These are phyloP conservation scores for Suncus etruscus DNA, from an alignment of 2,113 vertebrate species.

Conservation along the genomic window DNA sequence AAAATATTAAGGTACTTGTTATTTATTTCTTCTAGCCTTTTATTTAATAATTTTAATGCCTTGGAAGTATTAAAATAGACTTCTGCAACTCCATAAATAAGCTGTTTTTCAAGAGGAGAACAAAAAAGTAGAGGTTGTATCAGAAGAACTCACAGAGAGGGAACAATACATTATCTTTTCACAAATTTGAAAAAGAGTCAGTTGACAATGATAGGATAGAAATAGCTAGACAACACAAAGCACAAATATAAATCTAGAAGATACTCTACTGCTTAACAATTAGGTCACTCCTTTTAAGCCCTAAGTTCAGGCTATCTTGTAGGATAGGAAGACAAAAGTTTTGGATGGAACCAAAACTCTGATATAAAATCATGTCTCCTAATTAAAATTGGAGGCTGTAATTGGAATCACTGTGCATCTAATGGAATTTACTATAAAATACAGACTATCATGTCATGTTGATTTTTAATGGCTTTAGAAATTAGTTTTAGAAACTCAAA, in stretches of 20 bases:
- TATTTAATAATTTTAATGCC: not conserved
- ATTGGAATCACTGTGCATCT: not conserved
- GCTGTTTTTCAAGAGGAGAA: conserved; percentile 6
- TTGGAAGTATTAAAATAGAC: conserved; percentile 22
- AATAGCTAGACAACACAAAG: no score
- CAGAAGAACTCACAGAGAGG: no score
- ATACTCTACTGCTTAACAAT: no score
- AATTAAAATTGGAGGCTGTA: not conserved
- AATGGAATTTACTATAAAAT: not conserved
- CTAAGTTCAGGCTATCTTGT: no score
- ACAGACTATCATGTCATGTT: not conserved
- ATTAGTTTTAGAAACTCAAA: not conserved
- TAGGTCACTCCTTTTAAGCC: no score
- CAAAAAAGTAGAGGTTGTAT: no score
- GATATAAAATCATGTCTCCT: not conserved
- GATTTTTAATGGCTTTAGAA: not conserved
- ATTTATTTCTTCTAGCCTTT: conserved; percentile 38
- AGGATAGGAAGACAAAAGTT: no score
- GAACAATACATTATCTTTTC: no score
- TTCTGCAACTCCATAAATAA: not conserved
- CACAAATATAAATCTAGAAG: no score
- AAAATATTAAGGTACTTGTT: conserved; percentile 39
- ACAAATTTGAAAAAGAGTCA: no score
- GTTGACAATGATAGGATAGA: no score
- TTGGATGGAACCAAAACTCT: not conserved